phyloP scores from a whole-genome alignment of 1,140 invertebrate species.

The Yoshiicerus persimilis region DNA sequence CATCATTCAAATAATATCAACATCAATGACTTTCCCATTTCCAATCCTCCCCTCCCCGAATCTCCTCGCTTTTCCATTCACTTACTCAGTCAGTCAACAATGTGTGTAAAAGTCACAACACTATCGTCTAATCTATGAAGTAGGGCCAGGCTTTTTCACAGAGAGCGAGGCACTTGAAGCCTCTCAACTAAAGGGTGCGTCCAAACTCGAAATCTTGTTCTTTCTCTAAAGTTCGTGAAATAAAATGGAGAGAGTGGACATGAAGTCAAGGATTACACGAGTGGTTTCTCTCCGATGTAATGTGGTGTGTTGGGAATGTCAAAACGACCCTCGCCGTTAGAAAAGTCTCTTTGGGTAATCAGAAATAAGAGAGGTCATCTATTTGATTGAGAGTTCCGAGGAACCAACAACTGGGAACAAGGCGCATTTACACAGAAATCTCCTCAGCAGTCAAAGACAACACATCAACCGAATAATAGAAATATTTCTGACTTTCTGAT shows the following conservation, averaged over 20 bases:
- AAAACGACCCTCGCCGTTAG: background rate
- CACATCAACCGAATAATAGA: background rate
- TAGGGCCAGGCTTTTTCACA: too few relatives aligned
- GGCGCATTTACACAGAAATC: background rate
- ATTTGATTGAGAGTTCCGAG: background rate
- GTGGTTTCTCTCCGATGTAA: background rate
- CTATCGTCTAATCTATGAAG: background rate
- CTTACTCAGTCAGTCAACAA: background rate
- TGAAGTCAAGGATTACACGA: background rate
- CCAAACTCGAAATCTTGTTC: background rate
- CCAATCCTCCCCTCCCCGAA: background rate
- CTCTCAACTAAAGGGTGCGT: too few relatives aligned
- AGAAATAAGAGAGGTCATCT: constrained; percentile 3
- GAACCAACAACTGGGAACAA: too few relatives aligned
- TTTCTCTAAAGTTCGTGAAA: background rate
- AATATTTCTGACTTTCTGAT: background rate
- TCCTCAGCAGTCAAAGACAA: background rate
- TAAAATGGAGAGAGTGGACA: background rate
- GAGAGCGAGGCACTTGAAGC: too few relatives aligned
- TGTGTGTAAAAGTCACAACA: background rate
- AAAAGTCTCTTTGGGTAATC: background rate
- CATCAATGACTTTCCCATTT: background rate
- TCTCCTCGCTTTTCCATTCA: background rate
- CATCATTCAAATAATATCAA: constrained; percentile 5
- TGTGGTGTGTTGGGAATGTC: background rate